Percentiles rank a stretch among this genome's conserved stretches.
phyloP scores from a whole-genome alignment of 1,140 invertebrate genomes.

The Periplaneta americana region DNA sequence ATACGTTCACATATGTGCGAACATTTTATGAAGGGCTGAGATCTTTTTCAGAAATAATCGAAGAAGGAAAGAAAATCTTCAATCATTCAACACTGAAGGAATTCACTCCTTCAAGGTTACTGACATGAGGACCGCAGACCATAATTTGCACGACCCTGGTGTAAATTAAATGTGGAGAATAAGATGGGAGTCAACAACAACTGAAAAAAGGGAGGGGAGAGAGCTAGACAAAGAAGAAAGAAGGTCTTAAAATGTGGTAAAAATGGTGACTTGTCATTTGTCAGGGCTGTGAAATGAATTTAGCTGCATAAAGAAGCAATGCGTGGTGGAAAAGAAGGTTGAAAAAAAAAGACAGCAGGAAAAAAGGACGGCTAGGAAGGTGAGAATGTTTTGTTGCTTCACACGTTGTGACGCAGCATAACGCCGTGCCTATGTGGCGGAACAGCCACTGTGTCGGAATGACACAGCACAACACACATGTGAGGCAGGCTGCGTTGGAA shows the following conservation, averaged over 20 bases:
- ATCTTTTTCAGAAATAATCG: too few relatives aligned
- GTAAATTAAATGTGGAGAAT: not conserved
- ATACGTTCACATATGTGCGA: too few relatives aligned
- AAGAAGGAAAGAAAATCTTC: too few relatives aligned
- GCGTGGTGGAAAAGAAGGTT: not conserved
- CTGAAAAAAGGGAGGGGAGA: not conserved
- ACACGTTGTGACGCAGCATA: not conserved
- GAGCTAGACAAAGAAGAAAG: too few relatives aligned
- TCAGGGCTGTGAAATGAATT: not conserved
- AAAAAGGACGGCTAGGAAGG: not conserved
- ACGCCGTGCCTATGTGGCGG: too few relatives aligned
- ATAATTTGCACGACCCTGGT: not conserved
- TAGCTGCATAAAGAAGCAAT: too few relatives aligned
- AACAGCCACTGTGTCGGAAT: not conserved
- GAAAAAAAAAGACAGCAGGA: not conserved
- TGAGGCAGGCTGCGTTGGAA: too few relatives aligned
- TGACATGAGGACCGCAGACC: not conserved
- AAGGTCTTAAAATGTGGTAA: not conserved
- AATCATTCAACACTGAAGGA: not conserved
- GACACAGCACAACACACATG: not conserved
- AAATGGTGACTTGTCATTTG: not conserved
- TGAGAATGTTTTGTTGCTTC: not conserved
- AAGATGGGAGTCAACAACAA: not conserved
- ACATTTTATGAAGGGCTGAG: too few relatives aligned
- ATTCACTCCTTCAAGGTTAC: not conserved